A percentile compares a stretch with the other conserved stretches of the same genome.
phyloP scores from a whole-genome alignment of 2,888 invertebrate species.

The Craniophora ligustri region DNA sequence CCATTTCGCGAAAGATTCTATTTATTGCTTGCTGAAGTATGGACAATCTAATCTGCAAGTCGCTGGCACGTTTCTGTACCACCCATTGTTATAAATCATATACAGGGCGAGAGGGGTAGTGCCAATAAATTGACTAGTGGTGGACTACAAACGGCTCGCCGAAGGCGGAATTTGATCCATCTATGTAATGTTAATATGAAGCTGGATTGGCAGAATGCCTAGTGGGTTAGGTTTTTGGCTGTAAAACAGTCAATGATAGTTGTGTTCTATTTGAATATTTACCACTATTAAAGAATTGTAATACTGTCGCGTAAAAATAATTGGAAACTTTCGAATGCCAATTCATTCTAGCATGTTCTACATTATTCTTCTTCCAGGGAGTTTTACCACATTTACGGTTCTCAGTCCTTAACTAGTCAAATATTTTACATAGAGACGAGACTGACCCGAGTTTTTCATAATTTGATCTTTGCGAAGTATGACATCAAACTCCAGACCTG shows the following conservation, averaged over 20 bases:
- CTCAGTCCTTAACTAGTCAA: too few relatives aligned
- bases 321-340: background rate
- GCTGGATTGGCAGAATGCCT: constrained; percentile 7
- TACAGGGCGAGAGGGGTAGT: constrained; percentile 46
- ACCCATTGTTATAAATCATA: constrained; percentile 62
- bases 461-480: too few relatives aligned
- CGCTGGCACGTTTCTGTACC: constrained; percentile 57
- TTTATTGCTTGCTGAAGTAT: constrained; percentile 63
- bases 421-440: too few relatives aligned
- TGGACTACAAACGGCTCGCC: constrained; percentile 58
- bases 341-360: too few relatives aligned
- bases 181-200: constrained; percentile 22
- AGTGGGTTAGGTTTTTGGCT: constrained; percentile 7
- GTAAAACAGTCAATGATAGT: too few relatives aligned
- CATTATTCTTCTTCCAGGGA: too few relatives aligned
- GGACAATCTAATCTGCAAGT: constrained; percentile 64
- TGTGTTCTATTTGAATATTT: too few relatives aligned
- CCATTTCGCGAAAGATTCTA: constrained; percentile 59
- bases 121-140: constrained; percentile 66
- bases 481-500: too few relatives aligned
- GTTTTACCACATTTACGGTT: too few relatives aligned
- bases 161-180: constrained; percentile 51
- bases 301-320: too few relatives aligned
- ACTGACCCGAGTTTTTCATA: too few relatives aligned
- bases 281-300: too few relatives aligned